Base-by-base conservation (phyloP, 2,888 invertebrate species). In the Pseudoips prasinana region DNA sequence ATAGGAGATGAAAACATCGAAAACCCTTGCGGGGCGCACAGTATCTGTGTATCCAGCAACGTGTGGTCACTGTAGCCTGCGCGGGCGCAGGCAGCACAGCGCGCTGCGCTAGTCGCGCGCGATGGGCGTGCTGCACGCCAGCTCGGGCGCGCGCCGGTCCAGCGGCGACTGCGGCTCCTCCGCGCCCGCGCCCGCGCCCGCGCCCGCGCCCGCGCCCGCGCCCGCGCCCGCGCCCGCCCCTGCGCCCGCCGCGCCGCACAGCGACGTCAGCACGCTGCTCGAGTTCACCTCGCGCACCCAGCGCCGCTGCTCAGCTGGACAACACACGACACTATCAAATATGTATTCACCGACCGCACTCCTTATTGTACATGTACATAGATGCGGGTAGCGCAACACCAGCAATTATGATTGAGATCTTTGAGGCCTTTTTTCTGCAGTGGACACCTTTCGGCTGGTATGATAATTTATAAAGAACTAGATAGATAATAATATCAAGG, bases 291-390 rank as follows among this genome's bases (percentile, higher is more conserved):
- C 89, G 48, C 71, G 79, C 60, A 85, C 89, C 65, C 73, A 87
- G 35, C 84, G 85, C 28, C 79, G 82, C 70, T 89, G 89, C 68
- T 84, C 86, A 52, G 82, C 89, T 89, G 78, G 2, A n/a, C 18
- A 73, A 67, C 8, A 29, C 7, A 23, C 20, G 2, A 32, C 8
- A 22, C 24, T 3, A 7, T 7, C 22, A 22, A 8, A n/a, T n/a
- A n/a, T 22, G 19, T 25, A 11, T 1, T 14, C 9, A 5, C 11
- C 10, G n/a, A 26, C 22, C 22, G 14, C 4, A 32, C 6, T 3
- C 8, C 14, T 17, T n/a, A n/a, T n/a, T n/a, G n/a, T n/a, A n/a
- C n/a, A n/a, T n/a, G n/a, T n/a, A 5, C 6, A 9, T 2, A 11
- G 11, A 24, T 23, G 14, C 14, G 7, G 14, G 22, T 22, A 10